phyloP scores from a whole-genome alignment of 2,113 vertebrate genomes.

The Platichthys stellatus region DNA sequence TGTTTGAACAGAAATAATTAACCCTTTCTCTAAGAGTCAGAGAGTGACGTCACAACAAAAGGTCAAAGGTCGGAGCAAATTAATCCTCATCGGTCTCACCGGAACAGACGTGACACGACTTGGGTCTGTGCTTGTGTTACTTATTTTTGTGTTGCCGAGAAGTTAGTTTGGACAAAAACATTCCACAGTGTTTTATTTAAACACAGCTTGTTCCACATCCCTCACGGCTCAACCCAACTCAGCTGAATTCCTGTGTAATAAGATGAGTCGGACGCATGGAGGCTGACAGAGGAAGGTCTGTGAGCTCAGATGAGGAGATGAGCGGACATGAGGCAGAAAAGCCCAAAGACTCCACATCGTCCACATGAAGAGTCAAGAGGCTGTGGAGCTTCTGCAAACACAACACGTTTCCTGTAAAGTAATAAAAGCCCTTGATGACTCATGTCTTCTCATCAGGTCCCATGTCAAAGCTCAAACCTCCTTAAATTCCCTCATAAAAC shows the following conservation, averaged over 20 bases:
- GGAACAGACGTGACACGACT: background rate
- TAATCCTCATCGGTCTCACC: background rate
- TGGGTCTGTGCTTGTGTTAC: background rate
- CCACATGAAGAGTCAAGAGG: no score
- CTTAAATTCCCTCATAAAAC: no score
- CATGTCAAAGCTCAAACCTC: no score
- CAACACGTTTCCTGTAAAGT: no score
- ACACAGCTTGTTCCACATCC: conserved; percentile 16
- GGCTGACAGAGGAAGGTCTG: conserved; percentile 32
- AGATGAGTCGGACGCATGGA: background rate
- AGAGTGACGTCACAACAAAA: no score
- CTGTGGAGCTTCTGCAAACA: no score
- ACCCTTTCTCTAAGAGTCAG: no score
- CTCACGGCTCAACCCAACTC: conserved; percentile 2
- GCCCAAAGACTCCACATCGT: no score
- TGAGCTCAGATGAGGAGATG: conserved; percentile 5
- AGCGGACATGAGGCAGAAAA: background rate
- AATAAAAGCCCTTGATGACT: no score
- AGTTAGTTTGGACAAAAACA: background rate
- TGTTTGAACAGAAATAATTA: no score
- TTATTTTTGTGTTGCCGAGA: conserved; percentile 8
- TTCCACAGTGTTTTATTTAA: background rate
- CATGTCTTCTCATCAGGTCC: no score
- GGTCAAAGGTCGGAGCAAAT: background rate
- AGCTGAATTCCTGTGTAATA: conserved; percentile 53